These are phyloP conservation scores for Forbesichthys papilliferus DNA, from an alignment of 2,113 vertebrate genomes.

Conservation along the genomic window DNA sequence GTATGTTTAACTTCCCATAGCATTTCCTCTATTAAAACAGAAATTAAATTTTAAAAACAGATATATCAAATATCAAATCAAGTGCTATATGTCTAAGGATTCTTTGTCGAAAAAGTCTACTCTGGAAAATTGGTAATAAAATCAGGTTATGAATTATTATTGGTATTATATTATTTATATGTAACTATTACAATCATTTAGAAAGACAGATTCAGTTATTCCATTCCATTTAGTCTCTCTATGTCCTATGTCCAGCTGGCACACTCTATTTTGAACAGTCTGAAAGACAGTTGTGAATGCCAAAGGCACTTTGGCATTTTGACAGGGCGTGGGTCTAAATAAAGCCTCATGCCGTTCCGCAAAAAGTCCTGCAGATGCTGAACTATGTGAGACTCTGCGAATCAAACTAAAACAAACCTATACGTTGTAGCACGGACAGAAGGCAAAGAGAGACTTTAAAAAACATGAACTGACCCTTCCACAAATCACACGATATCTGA, in stretches of 20 bases:
- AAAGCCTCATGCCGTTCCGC: slow-evolving; percentile 59
- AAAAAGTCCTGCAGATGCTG: slow-evolving; percentile 58
- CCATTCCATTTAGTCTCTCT: not conserved
- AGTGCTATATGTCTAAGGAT: too few species aligned
- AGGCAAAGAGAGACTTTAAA: not conserved
- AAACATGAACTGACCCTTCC: not conserved
- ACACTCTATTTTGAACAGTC: slow-evolving; percentile 62
- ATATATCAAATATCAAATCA: too few species aligned
- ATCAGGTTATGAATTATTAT: too few species aligned
- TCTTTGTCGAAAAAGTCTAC: too few species aligned
- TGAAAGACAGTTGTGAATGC: slow-evolving; percentile 66
- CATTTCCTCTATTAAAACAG: too few species aligned
- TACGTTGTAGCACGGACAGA: not conserved
- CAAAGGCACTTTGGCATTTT: slow-evolving; percentile 54
- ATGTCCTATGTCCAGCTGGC: slow-evolving; percentile 25
- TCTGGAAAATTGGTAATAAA: too few species aligned
- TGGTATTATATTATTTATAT: too few species aligned
- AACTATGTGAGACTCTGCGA: not conserved
- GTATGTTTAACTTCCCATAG: too few species aligned
- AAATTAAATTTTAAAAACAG: too few species aligned
- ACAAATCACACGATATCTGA: not conserved
- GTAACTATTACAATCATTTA: too few species aligned
- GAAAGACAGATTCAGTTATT: not conserved
- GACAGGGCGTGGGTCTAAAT: slow-evolving; percentile 53
- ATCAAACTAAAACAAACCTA: slow-evolving; percentile 23